Percentiles rank a stretch among this genome's conserved stretches.
phyloP scores from a whole-genome alignment of 2,113 vertebrate species.

The Nycticryphes semicollaris region DNA sequence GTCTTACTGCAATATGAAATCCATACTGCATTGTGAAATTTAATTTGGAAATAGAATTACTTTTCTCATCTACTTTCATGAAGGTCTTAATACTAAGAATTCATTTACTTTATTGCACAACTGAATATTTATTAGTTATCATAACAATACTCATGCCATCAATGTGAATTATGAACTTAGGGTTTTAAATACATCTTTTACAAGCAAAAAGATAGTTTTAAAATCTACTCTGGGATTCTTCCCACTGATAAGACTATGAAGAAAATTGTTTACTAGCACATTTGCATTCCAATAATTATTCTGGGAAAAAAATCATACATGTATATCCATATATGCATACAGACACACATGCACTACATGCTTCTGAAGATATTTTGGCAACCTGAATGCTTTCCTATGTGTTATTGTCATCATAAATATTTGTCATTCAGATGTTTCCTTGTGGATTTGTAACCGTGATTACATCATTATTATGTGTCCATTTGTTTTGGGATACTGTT shows the following conservation, averaged over 20 bases:
- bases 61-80: neutral
- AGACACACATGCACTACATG: neutral
- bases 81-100: neutral
- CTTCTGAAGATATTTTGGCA: conserved; percentile 59
- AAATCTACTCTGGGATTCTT: neutral
- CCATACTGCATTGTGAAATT: neutral
- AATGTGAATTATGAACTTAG: neutral
- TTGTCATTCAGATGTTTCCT: neutral
- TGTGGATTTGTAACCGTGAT: neutral
- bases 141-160: neutral
- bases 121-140: neutral
- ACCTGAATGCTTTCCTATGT: neutral
- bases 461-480: neutral
- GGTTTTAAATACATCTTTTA: neutral
- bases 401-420: neutral
- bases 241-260: neutral
- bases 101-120: neutral
- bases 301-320: neutral
- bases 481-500: neutral
- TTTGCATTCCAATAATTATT: neutral
- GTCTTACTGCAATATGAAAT: neutral
- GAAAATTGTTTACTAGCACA: neutral
- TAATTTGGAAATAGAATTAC: neutral
- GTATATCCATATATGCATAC: neutral
- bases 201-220: neutral